A percentile compares a stretch with the other conserved stretches of the same genome.
phyloP scores from a whole-genome alignment of 2,113 vertebrate species.

The Kryptolebias marmoratus region DNA sequence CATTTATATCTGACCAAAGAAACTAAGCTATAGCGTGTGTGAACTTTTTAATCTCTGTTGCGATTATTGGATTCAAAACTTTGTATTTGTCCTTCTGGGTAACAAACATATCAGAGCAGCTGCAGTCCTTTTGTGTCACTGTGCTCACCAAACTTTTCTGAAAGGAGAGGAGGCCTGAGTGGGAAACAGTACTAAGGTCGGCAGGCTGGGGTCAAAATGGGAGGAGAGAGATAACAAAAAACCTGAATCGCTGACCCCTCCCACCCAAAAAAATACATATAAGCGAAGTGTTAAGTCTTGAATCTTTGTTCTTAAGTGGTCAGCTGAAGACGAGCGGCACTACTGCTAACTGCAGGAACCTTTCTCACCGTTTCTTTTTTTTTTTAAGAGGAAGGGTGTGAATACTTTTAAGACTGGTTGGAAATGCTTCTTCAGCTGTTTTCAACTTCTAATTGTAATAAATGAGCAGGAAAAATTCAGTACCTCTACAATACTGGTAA shows the following conservation, averaged over 20 bases:
- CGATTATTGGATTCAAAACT: constrained; percentile 1
- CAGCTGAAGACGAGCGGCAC: constrained; percentile 41
- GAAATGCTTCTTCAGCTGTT: neutral
- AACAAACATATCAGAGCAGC: constrained; percentile 24
- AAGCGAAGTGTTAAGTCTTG: constrained; percentile 75
- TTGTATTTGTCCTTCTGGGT: constrained; percentile 34
- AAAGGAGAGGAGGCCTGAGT: constrained; percentile 51
- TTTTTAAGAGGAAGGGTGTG: constrained; percentile 17
- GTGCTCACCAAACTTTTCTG: constrained; percentile 38
- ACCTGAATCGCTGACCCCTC: constrained; percentile 71
- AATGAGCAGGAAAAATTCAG: neutral
- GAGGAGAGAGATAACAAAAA: constrained; percentile 73
- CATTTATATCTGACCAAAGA: neutral
- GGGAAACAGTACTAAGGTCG: constrained; percentile 61
- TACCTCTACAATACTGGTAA: neutral
- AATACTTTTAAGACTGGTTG: constrained; percentile 17
- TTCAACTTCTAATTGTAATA: neutral
- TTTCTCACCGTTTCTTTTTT: constrained; percentile 5
- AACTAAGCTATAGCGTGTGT: neutral
- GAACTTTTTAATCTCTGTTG: neutral
- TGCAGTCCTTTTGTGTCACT: constrained; percentile 35
- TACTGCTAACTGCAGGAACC: constrained; percentile 22
- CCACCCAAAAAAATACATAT: constrained; percentile 74
- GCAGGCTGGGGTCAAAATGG: constrained; percentile 68
- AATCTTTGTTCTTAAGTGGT: constrained; percentile 56